phyloP scores from a whole-genome alignment of 92 coral and sea anemone species.

The Epizoanthus scotinus region DNA sequence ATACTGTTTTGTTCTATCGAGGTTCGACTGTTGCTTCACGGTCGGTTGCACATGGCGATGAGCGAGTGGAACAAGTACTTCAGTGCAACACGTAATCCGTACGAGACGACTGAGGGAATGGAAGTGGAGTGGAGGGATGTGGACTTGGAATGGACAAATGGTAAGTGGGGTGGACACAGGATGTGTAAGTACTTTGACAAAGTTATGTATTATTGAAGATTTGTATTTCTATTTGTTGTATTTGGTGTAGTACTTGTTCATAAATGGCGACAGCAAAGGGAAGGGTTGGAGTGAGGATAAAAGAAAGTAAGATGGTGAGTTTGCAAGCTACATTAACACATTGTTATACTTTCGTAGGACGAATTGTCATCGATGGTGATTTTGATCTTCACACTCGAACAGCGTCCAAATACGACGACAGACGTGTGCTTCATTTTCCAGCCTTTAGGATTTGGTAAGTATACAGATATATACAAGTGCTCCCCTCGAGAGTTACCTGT shows the following conservation, averaged over 20 bases:
- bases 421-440: slow-evolving; percentile 94
- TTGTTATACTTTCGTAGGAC: slow-evolving; percentile 52
- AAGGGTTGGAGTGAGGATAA: too few species aligned
- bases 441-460: slow-evolving; percentile 87
- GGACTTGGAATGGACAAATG: slow-evolving; percentile 93
- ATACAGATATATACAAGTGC: too few species aligned
- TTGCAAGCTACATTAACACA: not conserved
- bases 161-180: slow-evolving; percentile 31
- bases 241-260: too few species aligned
- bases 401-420: slow-evolving; percentile 98
- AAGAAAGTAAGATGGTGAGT: too few species aligned
- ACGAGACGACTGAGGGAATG: slow-evolving; percentile 86
- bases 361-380: slow-evolving; percentile 87
- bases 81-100: slow-evolving; percentile 96
- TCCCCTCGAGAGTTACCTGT: too few species aligned
- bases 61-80: slow-evolving; percentile 87
- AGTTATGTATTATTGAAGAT: too few species aligned
- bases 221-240: too few species aligned
- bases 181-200: not conserved
- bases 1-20: slow-evolving; percentile 29
- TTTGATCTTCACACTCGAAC: slow-evolving; percentile 93
- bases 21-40: slow-evolving; percentile 93
- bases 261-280: too few species aligned
- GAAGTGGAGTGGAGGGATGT: slow-evolving; percentile 95
- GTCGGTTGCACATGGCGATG: slow-evolving; percentile 86